Conservation (phyloP, 2,888 invertebrate species). For the Tetheella fluctuosa region DNA sequence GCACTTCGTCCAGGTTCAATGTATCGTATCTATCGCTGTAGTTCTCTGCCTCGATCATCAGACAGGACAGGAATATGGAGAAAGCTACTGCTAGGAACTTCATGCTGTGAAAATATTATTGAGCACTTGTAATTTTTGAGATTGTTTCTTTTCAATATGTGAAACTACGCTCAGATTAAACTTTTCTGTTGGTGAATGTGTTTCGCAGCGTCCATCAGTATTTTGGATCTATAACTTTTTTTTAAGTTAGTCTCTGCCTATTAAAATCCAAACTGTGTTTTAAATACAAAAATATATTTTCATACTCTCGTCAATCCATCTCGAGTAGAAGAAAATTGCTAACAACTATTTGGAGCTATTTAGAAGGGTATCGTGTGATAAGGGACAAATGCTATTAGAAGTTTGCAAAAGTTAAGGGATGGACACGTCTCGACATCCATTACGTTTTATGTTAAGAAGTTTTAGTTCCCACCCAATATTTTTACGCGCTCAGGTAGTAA, state of each 20-base stretch:
- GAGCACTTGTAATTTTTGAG: no score
- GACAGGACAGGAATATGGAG: constrained; percentile 31
- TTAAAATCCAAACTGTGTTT: no score
- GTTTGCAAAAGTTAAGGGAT: background rate
- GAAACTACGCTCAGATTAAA: no score
- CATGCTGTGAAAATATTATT: constrained; percentile 48
- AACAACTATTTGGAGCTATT: background rate
- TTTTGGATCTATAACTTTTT: no score
- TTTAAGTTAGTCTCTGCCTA: no score
- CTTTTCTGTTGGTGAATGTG: no score
- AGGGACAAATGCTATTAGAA: background rate
- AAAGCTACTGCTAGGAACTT: constrained; percentile 42
- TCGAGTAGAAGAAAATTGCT: background rate
- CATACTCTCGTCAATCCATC: constrained; percentile 4
- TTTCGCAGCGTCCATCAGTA: no score
- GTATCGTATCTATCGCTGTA: constrained; percentile 89
- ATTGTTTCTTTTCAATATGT: no score
- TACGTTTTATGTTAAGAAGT: no score
- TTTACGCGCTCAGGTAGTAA: no score
- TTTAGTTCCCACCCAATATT: no score
- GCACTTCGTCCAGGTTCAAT: constrained; percentile 87
- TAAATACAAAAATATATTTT: background rate
- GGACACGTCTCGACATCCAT: no score
- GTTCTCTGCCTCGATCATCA: constrained; percentile 33
- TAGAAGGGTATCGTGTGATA: background rate